A percentile compares a stretch with the other conserved stretches of the same genome.
Evolutionary conservation across 2,888 invertebrate genomes (phyloP).

Genomic region (Deilephila elpenor): DNA sequence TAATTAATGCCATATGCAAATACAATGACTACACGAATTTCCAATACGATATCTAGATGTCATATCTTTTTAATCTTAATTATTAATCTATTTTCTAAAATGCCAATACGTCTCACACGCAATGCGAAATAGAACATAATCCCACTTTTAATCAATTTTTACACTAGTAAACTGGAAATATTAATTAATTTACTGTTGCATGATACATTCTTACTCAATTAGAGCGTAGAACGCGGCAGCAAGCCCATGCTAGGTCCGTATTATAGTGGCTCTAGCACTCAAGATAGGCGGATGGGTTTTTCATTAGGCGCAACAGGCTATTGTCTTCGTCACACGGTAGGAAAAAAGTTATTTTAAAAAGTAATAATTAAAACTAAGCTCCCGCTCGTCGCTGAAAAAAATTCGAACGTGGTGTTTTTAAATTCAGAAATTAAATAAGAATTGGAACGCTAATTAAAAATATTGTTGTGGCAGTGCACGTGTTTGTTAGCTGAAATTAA

Average conservation of each 20-base stretch:
- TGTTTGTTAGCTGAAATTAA: not conserved
- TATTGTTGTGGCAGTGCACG: not conserved
- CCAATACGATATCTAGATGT: not conserved
- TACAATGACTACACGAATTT: not conserved
- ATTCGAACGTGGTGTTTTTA: not conserved
- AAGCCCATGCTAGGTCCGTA: conserved; percentile 58
- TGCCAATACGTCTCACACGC: not conserved
- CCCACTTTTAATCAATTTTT: conserved; percentile 42
- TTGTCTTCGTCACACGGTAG: conserved; percentile 41
- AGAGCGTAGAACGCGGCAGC: conserved; percentile 71
- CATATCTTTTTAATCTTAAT: conserved; percentile 11
- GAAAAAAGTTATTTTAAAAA: conserved; percentile 32
- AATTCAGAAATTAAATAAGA: not conserved
- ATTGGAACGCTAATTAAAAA: no score
- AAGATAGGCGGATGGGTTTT: conserved; percentile 69
- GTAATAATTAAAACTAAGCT: no score
- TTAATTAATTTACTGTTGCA: conserved; percentile 63
- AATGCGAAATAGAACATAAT: conserved; percentile 2
- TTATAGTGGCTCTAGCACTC: conserved; percentile 69
- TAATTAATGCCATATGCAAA: not conserved
- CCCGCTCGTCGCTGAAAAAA: not conserved
- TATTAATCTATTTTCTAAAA: conserved; percentile 15
- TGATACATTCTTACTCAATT: conserved; percentile 80
- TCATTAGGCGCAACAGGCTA: conserved; percentile 45
- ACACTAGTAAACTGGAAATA: conserved; percentile 45